These are phyloP conservation scores for Caenorhabditis uteleia DNA, from an alignment of 2,888 invertebrate species.

Conservation along the genomic window DNA sequence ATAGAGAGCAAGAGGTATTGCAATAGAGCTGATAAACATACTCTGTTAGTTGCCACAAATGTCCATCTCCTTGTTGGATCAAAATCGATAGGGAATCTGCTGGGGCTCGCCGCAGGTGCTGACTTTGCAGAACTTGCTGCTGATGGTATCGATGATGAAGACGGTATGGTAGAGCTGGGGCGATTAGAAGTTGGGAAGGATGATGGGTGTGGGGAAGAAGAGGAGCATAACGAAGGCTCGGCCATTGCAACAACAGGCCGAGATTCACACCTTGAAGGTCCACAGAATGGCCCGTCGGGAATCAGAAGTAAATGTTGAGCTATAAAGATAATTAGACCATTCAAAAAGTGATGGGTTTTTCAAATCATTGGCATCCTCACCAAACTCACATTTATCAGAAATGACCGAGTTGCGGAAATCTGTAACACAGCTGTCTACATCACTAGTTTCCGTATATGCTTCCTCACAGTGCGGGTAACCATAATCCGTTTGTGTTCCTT, in stretches of 20 bases:
- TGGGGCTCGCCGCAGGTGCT: constrained; percentile 42
- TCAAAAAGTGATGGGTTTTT: background rate
- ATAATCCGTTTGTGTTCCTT: constrained; percentile 53
- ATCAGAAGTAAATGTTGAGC: constrained; percentile 38
- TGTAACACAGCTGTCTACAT: constrained; percentile 46
- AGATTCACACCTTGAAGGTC: constrained; percentile 48
- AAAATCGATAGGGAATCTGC: constrained; percentile 42
- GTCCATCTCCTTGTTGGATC: constrained; percentile 65
- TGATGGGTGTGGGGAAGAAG: constrained; percentile 20
- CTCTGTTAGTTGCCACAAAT: constrained; percentile 63
- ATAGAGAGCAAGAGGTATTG: background rate
- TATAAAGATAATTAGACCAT: constrained; percentile 1
- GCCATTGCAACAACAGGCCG: constrained; percentile 45
- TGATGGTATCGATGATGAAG: constrained; percentile 25
- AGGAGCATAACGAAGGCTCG: constrained; percentile 30
- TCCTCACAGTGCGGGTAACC: constrained; percentile 38
- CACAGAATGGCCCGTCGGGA: constrained; percentile 46
- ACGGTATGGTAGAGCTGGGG: constrained; percentile 28
- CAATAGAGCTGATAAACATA: constrained; percentile 15
- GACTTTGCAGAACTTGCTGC: constrained; percentile 39
- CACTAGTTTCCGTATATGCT: constrained; percentile 50
- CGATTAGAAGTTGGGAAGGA: constrained; percentile 28
- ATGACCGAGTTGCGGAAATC: constrained; percentile 35
- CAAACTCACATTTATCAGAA: constrained; percentile 39
- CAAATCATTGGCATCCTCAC: background rate